These are phyloP conservation scores for Grallaria varia DNA, from an alignment of 2,113 vertebrate genomes.

Conservation along the genomic window DNA sequence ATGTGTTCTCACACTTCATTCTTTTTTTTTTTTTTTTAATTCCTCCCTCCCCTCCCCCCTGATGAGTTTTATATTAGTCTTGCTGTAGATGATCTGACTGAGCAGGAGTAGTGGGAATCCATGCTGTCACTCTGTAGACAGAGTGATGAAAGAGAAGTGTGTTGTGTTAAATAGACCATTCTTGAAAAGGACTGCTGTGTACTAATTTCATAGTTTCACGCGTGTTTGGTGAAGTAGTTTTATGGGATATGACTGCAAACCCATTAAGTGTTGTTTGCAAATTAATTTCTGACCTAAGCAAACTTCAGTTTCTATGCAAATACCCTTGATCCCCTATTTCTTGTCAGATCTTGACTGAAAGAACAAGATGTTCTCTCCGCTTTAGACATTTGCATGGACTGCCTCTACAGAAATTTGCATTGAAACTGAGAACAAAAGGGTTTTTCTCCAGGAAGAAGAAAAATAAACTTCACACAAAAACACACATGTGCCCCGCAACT, in stretches of 20 bases:
- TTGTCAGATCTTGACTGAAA: background rate
- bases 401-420: background rate
- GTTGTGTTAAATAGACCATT: slow-evolving; percentile 43
- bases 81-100: slow-evolving; percentile 50
- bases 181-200: slow-evolving; percentile 15
- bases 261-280: background rate
- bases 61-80: slow-evolving; percentile 35
- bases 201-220: background rate
- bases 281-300: background rate
- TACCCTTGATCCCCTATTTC: background rate
- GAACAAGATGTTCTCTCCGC: background rate
- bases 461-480: background rate
- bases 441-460: background rate
- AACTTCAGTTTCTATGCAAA: background rate
- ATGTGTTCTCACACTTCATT: slow-evolving; percentile 49
- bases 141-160: slow-evolving; percentile 54
- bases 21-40: background rate
- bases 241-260: background rate
- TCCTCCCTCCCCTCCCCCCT: background rate
- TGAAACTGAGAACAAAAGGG: background rate
- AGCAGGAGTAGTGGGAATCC: slow-evolving; percentile 53
- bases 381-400: background rate
- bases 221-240: background rate
- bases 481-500: background rate
- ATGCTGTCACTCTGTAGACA: slow-evolving; percentile 39